Conservation (phyloP, 2,888 invertebrate genomes). For the Cosmia trapezina region DNA sequence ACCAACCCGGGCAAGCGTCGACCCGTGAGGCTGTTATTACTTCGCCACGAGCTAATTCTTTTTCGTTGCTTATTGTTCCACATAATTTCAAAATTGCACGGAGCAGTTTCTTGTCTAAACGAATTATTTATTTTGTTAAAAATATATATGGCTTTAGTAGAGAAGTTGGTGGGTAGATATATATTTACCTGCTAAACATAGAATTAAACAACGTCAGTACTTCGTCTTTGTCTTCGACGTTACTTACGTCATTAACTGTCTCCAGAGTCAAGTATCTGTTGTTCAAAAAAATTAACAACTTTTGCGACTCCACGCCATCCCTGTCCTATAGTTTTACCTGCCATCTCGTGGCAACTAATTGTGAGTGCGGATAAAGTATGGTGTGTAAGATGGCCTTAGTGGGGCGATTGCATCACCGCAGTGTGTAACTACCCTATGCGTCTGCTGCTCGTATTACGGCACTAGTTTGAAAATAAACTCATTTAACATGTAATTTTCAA, state of each 20-base stretch:
- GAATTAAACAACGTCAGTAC: too few species aligned
- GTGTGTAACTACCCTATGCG: slow-evolving; percentile 83
- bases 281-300: neutral
- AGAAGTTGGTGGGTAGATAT: neutral
- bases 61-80: too few species aligned
- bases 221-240: too few species aligned
- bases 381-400: slow-evolving; percentile 89
- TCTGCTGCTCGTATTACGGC: slow-evolving; percentile 70
- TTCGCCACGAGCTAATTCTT: too few species aligned
- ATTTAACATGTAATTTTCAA: slow-evolving; percentile 19
- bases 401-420: slow-evolving; percentile 87
- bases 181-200: neutral
- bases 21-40: too few species aligned
- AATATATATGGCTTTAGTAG: rapidly evolving
- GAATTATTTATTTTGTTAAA: neutral
- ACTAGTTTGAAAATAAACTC: slow-evolving; percentile 44
- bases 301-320: slow-evolving; percentile 50
- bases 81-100: neutral
- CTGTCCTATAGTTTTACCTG: slow-evolving; percentile 87
- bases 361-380: slow-evolving; percentile 90
- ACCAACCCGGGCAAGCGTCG: too few species aligned
- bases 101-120: neutral
- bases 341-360: slow-evolving; percentile 90
- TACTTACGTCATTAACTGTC: neutral
- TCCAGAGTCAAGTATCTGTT: too few species aligned